A percentile compares a stretch with the other conserved stretches of the same genome.
Conservation (phyloP, 35 echinoderm and acorn worm species). For the Amphiura filiformis region DNA sequence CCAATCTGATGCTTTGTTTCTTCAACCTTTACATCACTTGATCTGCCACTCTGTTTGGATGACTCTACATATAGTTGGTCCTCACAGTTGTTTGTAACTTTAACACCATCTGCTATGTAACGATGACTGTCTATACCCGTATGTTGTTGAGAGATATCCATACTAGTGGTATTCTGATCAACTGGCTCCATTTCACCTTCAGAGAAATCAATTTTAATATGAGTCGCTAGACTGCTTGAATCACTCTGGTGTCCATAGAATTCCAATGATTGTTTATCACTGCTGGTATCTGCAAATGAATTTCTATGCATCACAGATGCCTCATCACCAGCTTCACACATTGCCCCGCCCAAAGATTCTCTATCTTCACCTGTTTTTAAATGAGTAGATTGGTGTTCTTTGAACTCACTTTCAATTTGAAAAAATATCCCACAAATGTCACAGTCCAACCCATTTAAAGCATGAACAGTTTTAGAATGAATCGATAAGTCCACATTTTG, state of each 20-base stretch:
- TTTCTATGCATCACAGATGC: neutral
- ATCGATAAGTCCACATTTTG: neutral
- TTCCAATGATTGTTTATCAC: neutral
- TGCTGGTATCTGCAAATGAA: no score
- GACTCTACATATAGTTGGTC: no score
- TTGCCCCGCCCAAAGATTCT: neutral
- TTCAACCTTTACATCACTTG: no score
- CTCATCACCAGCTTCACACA: neutral
- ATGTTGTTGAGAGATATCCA: no score
- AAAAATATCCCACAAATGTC: neutral
- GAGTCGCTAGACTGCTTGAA: neutral
- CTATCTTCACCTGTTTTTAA: neutral
- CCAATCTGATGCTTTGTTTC: no score
- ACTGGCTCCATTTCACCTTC: no score
- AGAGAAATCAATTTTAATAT: neutral
- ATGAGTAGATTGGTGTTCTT: neutral
- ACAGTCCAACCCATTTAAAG: neutral
- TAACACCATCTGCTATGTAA: no score
- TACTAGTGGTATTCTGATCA: no score
- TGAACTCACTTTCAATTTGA: neutral
- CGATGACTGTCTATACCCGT: no score
- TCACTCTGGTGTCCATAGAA: neutral
- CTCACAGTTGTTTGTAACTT: no score
- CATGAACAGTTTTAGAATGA: neutral
- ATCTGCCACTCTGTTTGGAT: no score